These are phyloP conservation scores for Peucedramus taeniatus DNA, from an alignment of 2,113 vertebrate species.

Conservation along the genomic window DNA sequence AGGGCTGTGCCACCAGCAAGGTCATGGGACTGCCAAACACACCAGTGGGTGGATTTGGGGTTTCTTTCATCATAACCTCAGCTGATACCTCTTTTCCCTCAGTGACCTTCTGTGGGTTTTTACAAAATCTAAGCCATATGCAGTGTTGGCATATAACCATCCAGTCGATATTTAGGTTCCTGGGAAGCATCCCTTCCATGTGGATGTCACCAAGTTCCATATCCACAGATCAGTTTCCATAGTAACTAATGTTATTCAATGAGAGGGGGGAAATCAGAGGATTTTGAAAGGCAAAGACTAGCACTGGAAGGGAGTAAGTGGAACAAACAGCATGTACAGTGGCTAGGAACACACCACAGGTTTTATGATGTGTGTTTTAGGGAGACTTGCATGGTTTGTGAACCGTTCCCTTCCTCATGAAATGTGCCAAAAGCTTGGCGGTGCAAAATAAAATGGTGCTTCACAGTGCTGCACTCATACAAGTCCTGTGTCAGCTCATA, in stretches of 20 bases:
- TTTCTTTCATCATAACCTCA: conserved; percentile 9
- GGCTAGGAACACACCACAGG: background rate
- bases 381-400: background rate
- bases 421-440: background rate
- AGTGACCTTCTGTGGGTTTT: background rate
- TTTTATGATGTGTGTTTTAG: background rate
- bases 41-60: background rate
- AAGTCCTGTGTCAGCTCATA: background rate
- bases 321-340: background rate
- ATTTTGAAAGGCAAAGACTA: background rate
- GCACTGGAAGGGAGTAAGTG: background rate
- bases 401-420: background rate
- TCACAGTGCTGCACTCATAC: background rate
- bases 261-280: background rate
- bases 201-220: background rate
- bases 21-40: conserved; percentile 9
- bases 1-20: background rate
- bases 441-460: background rate
- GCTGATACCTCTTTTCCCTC: background rate
- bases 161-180: background rate
- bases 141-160: background rate
- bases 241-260: conserved; percentile 7
- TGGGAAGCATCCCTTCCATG: background rate
- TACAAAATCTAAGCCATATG: background rate
- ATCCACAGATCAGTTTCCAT: conserved; percentile 40